These are phyloP conservation scores for Erythrocercus mccallii DNA, from an alignment of 2,113 vertebrate species.

Conservation along the genomic window DNA sequence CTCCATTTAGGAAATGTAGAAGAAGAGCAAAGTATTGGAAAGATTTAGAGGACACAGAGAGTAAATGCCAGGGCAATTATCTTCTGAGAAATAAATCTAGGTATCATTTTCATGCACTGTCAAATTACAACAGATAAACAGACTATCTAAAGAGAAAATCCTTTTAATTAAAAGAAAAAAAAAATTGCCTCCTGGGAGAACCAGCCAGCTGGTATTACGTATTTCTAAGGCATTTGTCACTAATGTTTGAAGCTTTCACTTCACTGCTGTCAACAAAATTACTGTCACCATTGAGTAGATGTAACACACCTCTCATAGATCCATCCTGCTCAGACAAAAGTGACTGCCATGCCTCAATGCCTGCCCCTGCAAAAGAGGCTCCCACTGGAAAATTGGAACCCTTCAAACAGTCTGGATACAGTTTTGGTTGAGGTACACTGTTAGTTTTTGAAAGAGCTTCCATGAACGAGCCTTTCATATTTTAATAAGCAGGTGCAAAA, in stretches of 20 bases:
- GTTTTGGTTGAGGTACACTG: background rate
- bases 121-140: conserved; percentile 37
- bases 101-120: conserved; percentile 42
- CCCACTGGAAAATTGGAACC: background rate
- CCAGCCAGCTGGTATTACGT: conserved; percentile 18
- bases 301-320: background rate
- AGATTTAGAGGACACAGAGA: background rate
- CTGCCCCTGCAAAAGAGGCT: background rate
- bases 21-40: background rate
- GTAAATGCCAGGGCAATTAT: conserved; percentile 30
- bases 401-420: background rate
- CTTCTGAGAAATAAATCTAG: background rate
- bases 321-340: background rate
- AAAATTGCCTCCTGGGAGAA: background rate
- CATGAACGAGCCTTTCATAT: conserved; percentile 7
- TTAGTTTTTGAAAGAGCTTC: background rate
- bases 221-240: conserved; percentile 5
- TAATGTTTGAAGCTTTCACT: background rate
- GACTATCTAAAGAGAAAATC: background rate
- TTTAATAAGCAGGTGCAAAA: conserved; percentile 55
- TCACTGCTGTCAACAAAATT: conserved; percentile 16
- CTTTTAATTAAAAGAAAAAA: conserved; percentile 1
- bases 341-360: background rate
- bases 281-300: background rate
- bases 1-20: background rate